phyloP scores from a whole-genome alignment of 2,797 vertebrate species.

The Xerus rutilus region DNA sequence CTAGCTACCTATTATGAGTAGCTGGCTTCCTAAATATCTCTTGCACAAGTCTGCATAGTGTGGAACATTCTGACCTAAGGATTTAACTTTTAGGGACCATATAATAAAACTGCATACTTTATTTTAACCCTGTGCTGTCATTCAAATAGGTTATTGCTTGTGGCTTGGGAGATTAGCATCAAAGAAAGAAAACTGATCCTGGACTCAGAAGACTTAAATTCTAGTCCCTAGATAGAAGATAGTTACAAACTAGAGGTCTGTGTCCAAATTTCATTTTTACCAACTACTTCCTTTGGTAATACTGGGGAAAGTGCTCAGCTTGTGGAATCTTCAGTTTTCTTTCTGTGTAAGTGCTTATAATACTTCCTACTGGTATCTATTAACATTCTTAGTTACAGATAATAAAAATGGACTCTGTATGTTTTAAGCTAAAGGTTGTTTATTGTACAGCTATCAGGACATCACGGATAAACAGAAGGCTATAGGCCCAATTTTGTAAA shows the following conservation, averaged over 20 bases:
- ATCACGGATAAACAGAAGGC: not conserved
- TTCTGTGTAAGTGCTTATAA: not conserved
- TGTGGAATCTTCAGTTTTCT: constrained; percentile 20
- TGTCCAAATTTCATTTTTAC: not conserved
- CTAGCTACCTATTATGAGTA: not conserved
- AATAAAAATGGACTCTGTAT: not conserved
- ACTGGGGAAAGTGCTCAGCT: not conserved
- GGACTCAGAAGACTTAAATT: not conserved
- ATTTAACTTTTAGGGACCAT: not conserved
- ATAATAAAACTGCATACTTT: not conserved
- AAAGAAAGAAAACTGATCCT: not conserved
- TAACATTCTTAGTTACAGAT: not conserved
- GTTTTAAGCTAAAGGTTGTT: constrained; percentile 4
- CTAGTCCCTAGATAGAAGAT: not conserved
- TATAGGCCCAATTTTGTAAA: not conserved
- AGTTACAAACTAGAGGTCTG: not conserved
- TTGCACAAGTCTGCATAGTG: not conserved
- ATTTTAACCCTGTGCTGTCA: not conserved
- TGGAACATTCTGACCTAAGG: not conserved
- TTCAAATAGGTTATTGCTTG: not conserved
- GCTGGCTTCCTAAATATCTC: not conserved
- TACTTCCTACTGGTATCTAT: not conserved
- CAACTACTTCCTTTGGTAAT: not conserved
- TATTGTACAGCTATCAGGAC: not conserved
- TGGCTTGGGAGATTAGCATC: not conserved